Evolutionary conservation across 2,888 invertebrate genomes (phyloP).

Genomic region (Amaurobius ferox): DNA sequence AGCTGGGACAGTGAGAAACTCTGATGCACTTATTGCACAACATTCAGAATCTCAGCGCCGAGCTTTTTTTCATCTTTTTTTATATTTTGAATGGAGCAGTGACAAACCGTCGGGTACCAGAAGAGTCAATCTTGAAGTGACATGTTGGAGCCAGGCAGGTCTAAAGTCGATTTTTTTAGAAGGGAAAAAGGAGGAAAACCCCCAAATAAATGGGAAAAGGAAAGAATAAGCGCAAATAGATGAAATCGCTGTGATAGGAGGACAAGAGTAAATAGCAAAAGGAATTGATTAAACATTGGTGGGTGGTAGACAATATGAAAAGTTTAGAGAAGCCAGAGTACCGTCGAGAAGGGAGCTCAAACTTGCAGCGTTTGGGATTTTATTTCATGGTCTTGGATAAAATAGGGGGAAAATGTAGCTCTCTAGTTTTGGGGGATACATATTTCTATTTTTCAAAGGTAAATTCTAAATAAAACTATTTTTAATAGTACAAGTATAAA

Average conservation of each 20-base stretch:
- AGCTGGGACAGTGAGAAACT: not conserved
- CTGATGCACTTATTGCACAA: conserved; percentile 40
- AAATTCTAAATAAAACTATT: too few relatives aligned
- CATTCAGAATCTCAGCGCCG: conserved; percentile 24
- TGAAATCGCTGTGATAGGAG: conserved; percentile 58
- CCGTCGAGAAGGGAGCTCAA: conserved; percentile 28
- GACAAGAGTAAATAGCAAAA: conserved; percentile 65
- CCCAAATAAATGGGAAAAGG: conserved; percentile 11
- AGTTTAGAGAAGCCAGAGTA: conserved; percentile 35
- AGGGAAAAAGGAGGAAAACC: conserved; percentile 35
- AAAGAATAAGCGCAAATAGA: conserved; percentile 35
- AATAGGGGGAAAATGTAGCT: too few relatives aligned
- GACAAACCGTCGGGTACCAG: conserved; percentile 59
- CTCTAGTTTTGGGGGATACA: too few relatives aligned
- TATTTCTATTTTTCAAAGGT: too few relatives aligned
- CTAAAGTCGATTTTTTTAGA: conserved; percentile 55
- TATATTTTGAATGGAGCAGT: conserved; percentile 22
- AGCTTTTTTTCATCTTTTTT: not conserved
- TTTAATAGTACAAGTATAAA: too few relatives aligned
- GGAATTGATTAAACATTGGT: conserved; percentile 70
- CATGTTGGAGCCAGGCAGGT: conserved; percentile 60
- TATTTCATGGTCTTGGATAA: too few relatives aligned
- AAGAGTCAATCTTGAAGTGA: conserved; percentile 68
- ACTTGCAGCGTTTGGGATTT: too few relatives aligned
- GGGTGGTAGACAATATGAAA: conserved; percentile 63